These are phyloP conservation scores for Etheostoma spectabile DNA, from an alignment of 2,113 vertebrate genomes.

Conservation along the genomic window DNA sequence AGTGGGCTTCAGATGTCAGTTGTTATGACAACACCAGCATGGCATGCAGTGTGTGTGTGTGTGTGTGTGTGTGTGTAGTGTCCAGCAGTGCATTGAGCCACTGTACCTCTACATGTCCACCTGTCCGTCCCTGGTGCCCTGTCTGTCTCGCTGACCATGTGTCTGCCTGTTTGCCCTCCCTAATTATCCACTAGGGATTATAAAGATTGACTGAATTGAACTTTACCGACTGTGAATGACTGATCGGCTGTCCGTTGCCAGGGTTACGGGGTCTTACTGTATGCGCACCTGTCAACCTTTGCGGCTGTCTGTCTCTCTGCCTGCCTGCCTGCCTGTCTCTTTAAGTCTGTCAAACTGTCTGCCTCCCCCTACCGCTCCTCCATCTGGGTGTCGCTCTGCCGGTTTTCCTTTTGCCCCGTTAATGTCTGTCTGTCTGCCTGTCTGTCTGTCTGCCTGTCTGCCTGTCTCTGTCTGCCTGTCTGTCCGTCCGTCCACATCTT, in stretches of 20 bases:
- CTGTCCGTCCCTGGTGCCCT: neutral
- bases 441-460: neutral
- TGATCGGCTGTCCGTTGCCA: conserved; percentile 52
- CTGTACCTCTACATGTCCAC: neutral
- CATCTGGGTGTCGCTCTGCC: conserved; percentile 1
- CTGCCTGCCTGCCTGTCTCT: conserved; percentile 2
- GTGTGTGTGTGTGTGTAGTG: neutral
- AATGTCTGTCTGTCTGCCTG: neutral
- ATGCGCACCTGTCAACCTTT: conserved; percentile 56
- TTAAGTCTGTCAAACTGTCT: conserved; percentile 15
- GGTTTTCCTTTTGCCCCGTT: neutral
- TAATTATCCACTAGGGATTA: conserved; percentile 64
- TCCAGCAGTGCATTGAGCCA: conserved; percentile 10
- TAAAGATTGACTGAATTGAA: conserved; percentile 56
- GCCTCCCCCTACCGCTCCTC: neutral
- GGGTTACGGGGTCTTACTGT: conserved; percentile 54
- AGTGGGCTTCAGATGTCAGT: conserved; percentile 16
- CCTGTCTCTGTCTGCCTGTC: neutral
- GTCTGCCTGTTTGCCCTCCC: conserved; percentile 35
- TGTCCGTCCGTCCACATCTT: conserved; percentile 4
- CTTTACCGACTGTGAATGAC: conserved; percentile 53
- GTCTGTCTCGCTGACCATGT: neutral
- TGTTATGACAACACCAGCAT: conserved; percentile 47
- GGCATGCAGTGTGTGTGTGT: neutral
- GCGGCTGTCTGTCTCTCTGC: conserved; percentile 40